These are phyloP conservation scores for Tinea semifulvella DNA, from an alignment of 2,888 invertebrate genomes.

Conservation along the genomic window DNA sequence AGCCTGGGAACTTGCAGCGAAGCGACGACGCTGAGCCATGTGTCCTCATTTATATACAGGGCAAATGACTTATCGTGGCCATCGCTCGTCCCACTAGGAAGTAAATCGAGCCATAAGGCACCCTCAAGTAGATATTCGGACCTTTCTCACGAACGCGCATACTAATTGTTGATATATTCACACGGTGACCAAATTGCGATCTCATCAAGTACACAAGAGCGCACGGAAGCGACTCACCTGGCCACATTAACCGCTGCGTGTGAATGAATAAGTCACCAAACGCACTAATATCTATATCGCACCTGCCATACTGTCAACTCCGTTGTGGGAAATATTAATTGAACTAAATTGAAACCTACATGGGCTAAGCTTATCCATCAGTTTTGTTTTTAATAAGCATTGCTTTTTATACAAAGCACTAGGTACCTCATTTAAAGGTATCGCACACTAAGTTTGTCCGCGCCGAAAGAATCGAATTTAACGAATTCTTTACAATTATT, in stretches of 20 bases:
- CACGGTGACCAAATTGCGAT: conserved; percentile 9
- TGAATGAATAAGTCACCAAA: conserved; percentile 42
- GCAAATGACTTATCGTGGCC: conserved; percentile 44
- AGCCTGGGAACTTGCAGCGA: conserved; percentile 37
- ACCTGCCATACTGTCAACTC: conserved; percentile 7
- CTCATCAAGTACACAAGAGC: conserved; percentile 6
- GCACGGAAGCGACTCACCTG: conserved; percentile 15
- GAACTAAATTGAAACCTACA: neutral
- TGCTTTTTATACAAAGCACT: no score
- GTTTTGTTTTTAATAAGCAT: no score
- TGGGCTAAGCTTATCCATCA: no score
- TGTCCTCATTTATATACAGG: conserved; percentile 53
- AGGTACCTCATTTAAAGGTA: no score
- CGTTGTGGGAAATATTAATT: conserved; percentile 7
- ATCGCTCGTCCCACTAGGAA: conserved; percentile 36
- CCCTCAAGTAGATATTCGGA: conserved; percentile 28
- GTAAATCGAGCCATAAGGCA: conserved; percentile 62
- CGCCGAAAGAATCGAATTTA: no score
- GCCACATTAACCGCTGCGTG: conserved; percentile 27
- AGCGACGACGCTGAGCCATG: conserved; percentile 30
- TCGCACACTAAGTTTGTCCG: no score
- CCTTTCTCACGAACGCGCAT: conserved; percentile 42
- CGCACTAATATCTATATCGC: conserved; percentile 19
- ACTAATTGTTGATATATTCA: conserved; percentile 9
- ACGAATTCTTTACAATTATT: no score